These are phyloP conservation scores for Megaceryle maxima DNA, from an alignment of 2,113 vertebrate genomes.

Conservation along the genomic window DNA sequence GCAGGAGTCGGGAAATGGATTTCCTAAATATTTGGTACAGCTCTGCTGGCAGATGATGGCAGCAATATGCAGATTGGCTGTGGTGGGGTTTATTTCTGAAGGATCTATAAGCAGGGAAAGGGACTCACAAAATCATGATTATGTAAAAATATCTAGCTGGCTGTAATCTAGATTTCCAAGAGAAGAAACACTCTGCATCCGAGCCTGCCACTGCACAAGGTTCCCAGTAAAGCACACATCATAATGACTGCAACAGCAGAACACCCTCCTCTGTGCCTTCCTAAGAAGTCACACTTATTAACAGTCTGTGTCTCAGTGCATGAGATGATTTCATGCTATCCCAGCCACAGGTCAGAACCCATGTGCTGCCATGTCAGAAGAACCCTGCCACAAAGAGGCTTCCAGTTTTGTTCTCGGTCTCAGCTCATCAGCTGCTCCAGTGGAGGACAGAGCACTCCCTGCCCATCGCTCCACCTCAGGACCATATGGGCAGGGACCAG, in stretches of 20 bases:
- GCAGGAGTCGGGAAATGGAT: not conserved
- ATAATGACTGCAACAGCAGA: fast-evolving
- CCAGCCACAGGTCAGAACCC: not conserved
- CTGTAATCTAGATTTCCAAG: not conserved
- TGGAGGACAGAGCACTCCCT: not conserved
- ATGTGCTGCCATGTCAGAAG: not conserved
- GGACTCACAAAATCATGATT: not conserved
- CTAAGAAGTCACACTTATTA: not conserved
- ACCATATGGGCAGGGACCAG: fast-evolving
- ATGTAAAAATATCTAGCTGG: not conserved
- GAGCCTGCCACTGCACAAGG: not conserved
- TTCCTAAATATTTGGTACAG: not conserved
- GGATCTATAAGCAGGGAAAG: not conserved
- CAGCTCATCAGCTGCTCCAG: not conserved
- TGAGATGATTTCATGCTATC: not conserved
- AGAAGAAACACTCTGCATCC: not conserved
- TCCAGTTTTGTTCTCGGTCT: not conserved
- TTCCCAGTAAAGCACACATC: not conserved
- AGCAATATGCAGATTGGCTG: not conserved
- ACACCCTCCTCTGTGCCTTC: not conserved
- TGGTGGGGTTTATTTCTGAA: not conserved
- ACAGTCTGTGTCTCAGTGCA: not conserved
- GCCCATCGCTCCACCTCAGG: not conserved
- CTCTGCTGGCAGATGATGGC: constrained; percentile 33
- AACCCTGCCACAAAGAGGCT: constrained; percentile 19